Percentiles rank a stretch among this genome's conserved stretches.
phyloP scores from a whole-genome alignment of 2,888 invertebrate species.

The Orgyia antiqua region DNA sequence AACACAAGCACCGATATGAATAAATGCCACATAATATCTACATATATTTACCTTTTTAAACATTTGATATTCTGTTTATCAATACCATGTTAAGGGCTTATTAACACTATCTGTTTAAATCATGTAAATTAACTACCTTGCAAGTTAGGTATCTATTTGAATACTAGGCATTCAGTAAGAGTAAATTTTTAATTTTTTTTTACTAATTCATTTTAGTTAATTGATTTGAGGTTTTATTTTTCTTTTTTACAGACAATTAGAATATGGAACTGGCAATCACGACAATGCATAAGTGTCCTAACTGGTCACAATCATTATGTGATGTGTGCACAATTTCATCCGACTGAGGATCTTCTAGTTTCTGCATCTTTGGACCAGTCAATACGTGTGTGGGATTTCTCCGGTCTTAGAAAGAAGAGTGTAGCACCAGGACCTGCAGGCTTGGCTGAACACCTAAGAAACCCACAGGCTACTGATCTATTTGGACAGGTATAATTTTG shows the following conservation, averaged over 20 bases:
- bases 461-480: constrained; percentile 92
- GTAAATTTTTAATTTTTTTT: too few relatives aligned
- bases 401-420: constrained; percentile 96
- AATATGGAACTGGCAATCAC: constrained; percentile 99
- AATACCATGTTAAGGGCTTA: too few relatives aligned
- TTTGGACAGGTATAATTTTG: constrained; percentile 84
- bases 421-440: constrained; percentile 97
- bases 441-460: constrained; percentile 91
- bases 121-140: too few relatives aligned
- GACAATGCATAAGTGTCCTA: constrained; percentile 95
- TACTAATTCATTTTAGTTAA: too few relatives aligned
- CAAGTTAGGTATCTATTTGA: too few relatives aligned
- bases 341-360: constrained; percentile 96
- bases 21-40: too few relatives aligned
- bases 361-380: constrained; percentile 99
- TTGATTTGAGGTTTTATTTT: too few relatives aligned
- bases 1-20: too few relatives aligned
- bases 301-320: constrained; percentile 99
- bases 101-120: too few relatives aligned
- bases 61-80: too few relatives aligned
- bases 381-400: constrained; percentile 99
- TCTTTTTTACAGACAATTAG: constrained; percentile 97
- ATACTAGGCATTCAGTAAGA: too few relatives aligned
- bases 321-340: constrained; percentile 99
- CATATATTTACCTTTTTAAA: too few relatives aligned